Evolutionary conservation across 2,888 invertebrate genomes (phyloP).

Genomic region (Macrosiphum euphorbiae): DNA sequence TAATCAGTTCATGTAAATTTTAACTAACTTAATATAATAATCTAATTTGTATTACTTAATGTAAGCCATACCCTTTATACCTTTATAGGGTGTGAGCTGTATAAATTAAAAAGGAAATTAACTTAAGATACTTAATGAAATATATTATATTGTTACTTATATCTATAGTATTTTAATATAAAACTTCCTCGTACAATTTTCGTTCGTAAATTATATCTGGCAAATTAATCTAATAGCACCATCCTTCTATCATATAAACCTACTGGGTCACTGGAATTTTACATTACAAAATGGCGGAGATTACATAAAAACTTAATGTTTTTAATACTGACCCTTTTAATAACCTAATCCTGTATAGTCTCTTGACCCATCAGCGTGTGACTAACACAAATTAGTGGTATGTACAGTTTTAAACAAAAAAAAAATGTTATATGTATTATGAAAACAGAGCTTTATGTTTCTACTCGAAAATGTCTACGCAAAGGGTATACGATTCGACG

Average conservation of each 20-base stretch:
- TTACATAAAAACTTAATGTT: conserved; percentile 39
- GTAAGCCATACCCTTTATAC: not conserved
- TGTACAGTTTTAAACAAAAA: not conserved
- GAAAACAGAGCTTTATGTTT: not conserved
- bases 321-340: conserved; percentile 47
- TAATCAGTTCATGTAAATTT: not conserved
- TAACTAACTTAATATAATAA: conserved; percentile 1
- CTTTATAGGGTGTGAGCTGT: not conserved
- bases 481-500: not conserved
- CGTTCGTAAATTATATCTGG: not conserved
- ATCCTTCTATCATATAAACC: not conserved
- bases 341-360: conserved; percentile 15
- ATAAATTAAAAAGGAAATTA: not conserved
- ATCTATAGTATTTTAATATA: not conserved
- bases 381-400: conserved; percentile 34
- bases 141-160: not conserved
- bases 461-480: not conserved
- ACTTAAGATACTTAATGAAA: not conserved
- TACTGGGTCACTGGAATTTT: not conserved
- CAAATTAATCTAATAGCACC: conserved; percentile 28
- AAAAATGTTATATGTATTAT: not conserved
- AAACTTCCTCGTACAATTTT: not conserved
- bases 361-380: conserved; percentile 37
- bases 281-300: not conserved
- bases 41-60: not conserved